Conservation (phyloP, 2,113 vertebrate genomes). For the Poeciliopsis occidentalis region DNA sequence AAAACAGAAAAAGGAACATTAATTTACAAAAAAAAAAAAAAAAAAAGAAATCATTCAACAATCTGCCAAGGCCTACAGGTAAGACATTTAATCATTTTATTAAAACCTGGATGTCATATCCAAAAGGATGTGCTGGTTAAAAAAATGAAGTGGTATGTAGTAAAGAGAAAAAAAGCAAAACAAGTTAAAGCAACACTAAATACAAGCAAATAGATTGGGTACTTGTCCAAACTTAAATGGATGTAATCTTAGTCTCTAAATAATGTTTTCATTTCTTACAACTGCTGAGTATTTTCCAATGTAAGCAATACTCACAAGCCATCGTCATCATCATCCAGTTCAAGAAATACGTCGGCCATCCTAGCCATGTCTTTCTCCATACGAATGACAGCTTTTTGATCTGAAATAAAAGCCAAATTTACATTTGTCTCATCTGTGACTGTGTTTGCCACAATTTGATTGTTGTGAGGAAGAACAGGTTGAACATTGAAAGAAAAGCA, state of each 20-base stretch:
- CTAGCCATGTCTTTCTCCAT: slow-evolving; percentile 79
- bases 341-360: slow-evolving; percentile 82
- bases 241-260: neutral
- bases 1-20: neutral
- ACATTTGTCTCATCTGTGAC: neutral
- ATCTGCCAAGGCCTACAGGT: neutral
- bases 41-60: neutral
- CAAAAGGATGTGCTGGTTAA: neutral
- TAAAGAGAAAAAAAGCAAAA: neutral
- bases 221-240: neutral
- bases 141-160: neutral
- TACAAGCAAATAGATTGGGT: neutral
- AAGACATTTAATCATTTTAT: neutral
- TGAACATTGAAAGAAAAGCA: neutral
- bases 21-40: neutral
- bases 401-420: slow-evolving; percentile 69
- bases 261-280: neutral
- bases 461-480: neutral
- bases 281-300: neutral
- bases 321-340: slow-evolving; percentile 86
- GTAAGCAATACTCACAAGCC: slow-evolving; percentile 82
- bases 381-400: slow-evolving; percentile 80
- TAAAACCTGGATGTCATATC: neutral
- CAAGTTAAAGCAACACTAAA: neutral
- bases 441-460: neutral